phyloP scores from a whole-genome alignment of 2,113 vertebrate genomes.

The Tachysurus fulvidraco region DNA sequence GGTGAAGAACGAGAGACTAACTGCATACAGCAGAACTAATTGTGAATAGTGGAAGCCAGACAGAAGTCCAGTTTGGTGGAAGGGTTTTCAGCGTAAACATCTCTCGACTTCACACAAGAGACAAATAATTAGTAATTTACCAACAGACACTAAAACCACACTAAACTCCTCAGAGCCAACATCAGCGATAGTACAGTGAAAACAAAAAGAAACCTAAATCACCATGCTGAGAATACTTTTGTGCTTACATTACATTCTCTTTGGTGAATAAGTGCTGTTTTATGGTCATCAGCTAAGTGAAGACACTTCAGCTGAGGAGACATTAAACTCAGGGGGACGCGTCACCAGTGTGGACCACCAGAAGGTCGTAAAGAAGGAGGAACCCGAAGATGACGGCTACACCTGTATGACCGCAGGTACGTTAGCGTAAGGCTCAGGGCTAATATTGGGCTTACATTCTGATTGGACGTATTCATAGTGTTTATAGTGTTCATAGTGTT shows the following conservation, averaged over 20 bases:
- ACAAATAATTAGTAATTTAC: too few relatives aligned
- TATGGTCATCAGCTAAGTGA: neutral
- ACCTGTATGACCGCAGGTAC: neutral
- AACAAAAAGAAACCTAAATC: neutral
- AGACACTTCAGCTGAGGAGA: neutral
- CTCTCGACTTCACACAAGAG: too few relatives aligned
- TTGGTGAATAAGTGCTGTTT: neutral
- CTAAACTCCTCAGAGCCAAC: too few relatives aligned
- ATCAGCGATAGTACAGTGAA: neutral
- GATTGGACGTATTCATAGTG: too few relatives aligned
- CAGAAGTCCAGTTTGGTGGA: neutral
- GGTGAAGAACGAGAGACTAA: neutral
- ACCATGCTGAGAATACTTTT: neutral
- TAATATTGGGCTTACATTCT: neutral
- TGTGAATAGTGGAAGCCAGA: neutral
- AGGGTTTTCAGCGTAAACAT: too few relatives aligned
- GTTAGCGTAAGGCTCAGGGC: neutral
- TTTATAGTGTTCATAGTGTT: too few relatives aligned
- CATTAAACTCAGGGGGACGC: neutral
- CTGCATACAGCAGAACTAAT: neutral
- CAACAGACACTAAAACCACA: neutral
- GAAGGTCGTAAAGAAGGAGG: conserved; percentile 23
- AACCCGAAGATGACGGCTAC: conserved; percentile 20
- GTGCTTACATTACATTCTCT: neutral
- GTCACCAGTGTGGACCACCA: neutral